Evolutionary conservation across 1,140 invertebrate species (phyloP).

Genomic region (Parapsyche elsis): DNA sequence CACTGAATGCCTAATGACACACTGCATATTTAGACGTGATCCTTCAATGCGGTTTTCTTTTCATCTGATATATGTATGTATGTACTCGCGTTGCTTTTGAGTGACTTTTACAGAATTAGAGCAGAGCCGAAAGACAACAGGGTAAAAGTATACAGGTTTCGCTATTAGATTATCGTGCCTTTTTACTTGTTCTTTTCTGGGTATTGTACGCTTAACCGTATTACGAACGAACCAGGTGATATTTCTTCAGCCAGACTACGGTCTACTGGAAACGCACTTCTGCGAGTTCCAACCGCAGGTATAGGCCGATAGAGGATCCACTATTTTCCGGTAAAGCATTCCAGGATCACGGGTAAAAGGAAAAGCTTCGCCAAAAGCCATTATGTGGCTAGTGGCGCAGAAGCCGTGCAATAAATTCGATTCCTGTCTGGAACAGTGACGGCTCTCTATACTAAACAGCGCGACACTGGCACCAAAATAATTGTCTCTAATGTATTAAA

Average conservation of each 20-base stretch:
- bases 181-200: too few species aligned
- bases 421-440: conserved; percentile 17
- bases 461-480: conserved; percentile 13
- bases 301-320: not conserved
- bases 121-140: too few species aligned
- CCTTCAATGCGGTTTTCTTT: too few species aligned
- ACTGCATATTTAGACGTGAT: not conserved
- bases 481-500: not conserved
- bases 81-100: too few species aligned
- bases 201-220: too few species aligned
- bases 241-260: not conserved
- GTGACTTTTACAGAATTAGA: too few species aligned
- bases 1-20: not conserved
- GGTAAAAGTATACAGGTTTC: too few species aligned
- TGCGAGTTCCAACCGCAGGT: too few species aligned
- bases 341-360: not conserved
- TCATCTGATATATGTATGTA: too few species aligned
- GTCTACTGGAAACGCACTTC: too few species aligned
- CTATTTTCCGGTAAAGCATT: not conserved
- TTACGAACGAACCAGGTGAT: not conserved
- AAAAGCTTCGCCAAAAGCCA: conserved; percentile 19
- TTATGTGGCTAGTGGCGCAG: conserved; percentile 28
- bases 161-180: too few species aligned
- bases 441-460: not conserved
- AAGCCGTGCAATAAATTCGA: conserved; percentile 23